These are phyloP conservation scores for Chaetogeoica ovagalla DNA, from an alignment of 2,888 invertebrate genomes.

Conservation along the genomic window DNA sequence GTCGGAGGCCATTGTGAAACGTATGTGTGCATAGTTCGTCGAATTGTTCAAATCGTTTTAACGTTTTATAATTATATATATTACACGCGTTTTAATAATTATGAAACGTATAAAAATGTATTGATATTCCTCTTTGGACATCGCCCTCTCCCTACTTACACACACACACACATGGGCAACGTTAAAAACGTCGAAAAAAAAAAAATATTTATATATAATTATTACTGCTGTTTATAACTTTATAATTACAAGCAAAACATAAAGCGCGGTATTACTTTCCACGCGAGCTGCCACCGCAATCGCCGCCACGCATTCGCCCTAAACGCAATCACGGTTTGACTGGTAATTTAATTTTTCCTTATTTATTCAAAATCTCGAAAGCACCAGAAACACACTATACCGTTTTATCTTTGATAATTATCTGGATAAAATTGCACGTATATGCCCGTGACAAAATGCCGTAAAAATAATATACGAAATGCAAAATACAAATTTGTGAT, in stretches of 20 bases:
- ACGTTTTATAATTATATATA: not conserved
- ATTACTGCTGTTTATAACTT: slow-evolving; percentile 16
- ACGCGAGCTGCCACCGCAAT: not conserved
- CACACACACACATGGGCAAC: too few relatives aligned
- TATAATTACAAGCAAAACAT: slow-evolving; percentile 20
- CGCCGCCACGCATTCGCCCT: not conserved
- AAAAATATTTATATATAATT: not conserved
- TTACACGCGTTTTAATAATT: not conserved
- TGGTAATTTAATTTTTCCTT: slow-evolving; percentile 45
- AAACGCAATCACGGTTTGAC: slow-evolving; percentile 24
- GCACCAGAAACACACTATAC: not conserved
- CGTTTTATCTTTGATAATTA: slow-evolving; percentile 40
- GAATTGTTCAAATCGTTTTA: not conserved
- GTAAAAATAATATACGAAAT: slow-evolving; percentile 40
- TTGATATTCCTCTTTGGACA: not conserved
- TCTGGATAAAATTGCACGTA: slow-evolving; percentile 40
- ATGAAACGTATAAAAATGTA: not conserved
- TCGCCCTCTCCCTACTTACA: not conserved
- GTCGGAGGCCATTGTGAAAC: not conserved
- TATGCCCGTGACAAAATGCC: slow-evolving; percentile 37
- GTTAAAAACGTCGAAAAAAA: not conserved
- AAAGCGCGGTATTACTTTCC: not conserved
- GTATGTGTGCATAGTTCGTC: not conserved
- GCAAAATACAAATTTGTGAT: slow-evolving; percentile 44
- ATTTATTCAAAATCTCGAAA: slow-evolving; percentile 44